Evolutionary conservation across 2,888 invertebrate species (phyloP), one percentile per base, ranked within the genome.

Genomic region (Eudasyphora cyanicolor): DNA sequence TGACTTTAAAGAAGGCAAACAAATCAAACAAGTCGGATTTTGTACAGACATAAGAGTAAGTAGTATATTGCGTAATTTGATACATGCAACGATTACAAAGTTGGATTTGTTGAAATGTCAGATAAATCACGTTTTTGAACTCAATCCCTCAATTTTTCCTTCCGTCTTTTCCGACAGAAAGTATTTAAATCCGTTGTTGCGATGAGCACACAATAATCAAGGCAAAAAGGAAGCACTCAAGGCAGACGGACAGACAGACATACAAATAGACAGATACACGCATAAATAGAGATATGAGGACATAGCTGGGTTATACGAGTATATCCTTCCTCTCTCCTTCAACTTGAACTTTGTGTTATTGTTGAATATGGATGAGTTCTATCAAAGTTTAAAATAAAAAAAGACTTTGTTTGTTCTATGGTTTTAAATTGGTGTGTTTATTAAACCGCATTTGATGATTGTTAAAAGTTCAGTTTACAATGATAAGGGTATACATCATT

Each of bases 111-210:
- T 81, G 76, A 81, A 84, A 81, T 81, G 75, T 54, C 76, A 81
- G 84, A 81, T 84, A 84, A 84, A 84, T 84, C 84, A 84, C 84
- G 84, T 84, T 84, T 81, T 76, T 42, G 49, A 79, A 67, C 38
- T 67, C 42, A 60, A 60, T 60, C 60, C 29, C 60, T 60, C 29
- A 67, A 24, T 67, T 38, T 67, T 38, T 38, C 42, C 38, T 24
- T 67, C 24, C 24, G 21, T 24, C 32, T 67, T 27, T 38, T 42
- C 67, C 38, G 67, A 21, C 19, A n/a, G 38, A 62, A 7, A 19
- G 27, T 27, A 24, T 29, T 29, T 57, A 27, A 10, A 60, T 27
- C 27, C n/a, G n/a, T n/a, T 29, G 60, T 60, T 60, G 60, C 7
- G 27, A 29, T 14, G n/a, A 57, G 27, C 5, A 29, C 29, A 29